Evolutionary conservation across 2,888 invertebrate genomes (phyloP).

Genomic region (Lepidocyrtinus sp.): DNA sequence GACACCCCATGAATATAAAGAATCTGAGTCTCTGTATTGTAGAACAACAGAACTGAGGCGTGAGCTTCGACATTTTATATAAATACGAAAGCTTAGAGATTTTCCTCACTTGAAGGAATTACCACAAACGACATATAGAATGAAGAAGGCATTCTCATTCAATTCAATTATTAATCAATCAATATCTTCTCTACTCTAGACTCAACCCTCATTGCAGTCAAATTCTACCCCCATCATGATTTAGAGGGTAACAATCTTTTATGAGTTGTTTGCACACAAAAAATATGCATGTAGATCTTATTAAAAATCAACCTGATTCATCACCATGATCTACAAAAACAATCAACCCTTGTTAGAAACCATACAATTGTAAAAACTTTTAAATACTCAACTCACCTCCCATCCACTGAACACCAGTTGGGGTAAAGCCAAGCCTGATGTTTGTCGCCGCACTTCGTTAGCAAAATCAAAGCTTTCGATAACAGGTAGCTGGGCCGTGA

Average conservation of each 20-base stretch:
- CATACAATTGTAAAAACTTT: conserved; percentile 3
- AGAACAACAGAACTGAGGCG: no score
- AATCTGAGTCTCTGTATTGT: no score
- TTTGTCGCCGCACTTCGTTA: conserved; percentile 93
- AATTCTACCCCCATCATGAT: conserved; percentile 6
- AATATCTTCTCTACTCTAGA: conserved; percentile 56
- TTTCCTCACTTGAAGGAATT: conserved; percentile 44
- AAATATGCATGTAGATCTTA: conserved; percentile 31
- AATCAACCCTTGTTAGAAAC: conserved; percentile 43
- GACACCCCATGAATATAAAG: no score
- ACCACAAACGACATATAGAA: conserved; percentile 43
- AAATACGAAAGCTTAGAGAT: no score
- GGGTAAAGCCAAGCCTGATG: conserved; percentile 96
- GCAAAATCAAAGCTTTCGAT: conserved; percentile 97
- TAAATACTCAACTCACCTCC: conserved; percentile 79
- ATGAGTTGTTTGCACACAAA: no score
- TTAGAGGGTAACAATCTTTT: conserved; percentile 16
- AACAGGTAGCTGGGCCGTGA: conserved; percentile 92
- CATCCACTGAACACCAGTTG: conserved; percentile 97
- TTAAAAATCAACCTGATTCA: conserved; percentile 43
- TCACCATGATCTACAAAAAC: conserved; percentile 28
- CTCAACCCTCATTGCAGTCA: conserved; percentile 25
- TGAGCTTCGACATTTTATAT: no score
- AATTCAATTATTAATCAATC: conserved; percentile 66
- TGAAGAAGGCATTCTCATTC: conserved; percentile 37